phyloP scores from a whole-genome alignment of 2,113 vertebrate genomes.

The Nicator chloris region DNA sequence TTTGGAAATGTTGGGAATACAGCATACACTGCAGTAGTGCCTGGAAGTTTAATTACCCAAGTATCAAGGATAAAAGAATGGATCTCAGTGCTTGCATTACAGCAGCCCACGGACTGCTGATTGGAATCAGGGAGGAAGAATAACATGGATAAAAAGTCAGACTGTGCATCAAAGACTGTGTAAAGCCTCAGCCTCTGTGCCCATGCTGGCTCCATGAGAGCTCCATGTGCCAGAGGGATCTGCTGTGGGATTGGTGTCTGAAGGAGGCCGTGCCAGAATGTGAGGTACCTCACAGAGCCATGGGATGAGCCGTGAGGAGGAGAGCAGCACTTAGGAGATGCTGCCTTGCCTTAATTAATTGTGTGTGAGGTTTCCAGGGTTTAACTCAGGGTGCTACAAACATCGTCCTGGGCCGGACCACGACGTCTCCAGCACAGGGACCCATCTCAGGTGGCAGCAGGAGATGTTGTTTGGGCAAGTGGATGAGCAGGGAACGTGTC shows the following conservation, averaged over 20 bases:
- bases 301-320: not conserved
- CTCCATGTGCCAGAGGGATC: not conserved
- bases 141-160: not conserved
- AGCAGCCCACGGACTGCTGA: not conserved
- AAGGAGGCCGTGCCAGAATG: not conserved
- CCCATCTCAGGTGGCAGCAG: not conserved
- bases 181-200: not conserved
- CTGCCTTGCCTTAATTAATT: not conserved
- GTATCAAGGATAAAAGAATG: not conserved
- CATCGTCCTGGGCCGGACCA: not conserved
- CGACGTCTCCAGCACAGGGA: not conserved
- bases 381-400: not conserved
- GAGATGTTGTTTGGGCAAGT: not conserved
- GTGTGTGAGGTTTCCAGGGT: not conserved
- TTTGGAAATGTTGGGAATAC: not conserved
- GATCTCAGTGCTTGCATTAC: not conserved
- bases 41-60: not conserved
- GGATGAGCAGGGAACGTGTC: accelerated
- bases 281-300: not conserved
- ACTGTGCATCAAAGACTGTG: not conserved
- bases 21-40: not conserved
- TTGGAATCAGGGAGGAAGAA: not conserved
- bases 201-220: not conserved
- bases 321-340: not conserved
- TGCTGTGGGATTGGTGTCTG: not conserved